phyloP scores from a whole-genome alignment of 64 coral and sea anemone genomes.

The Hydrozoanthus tunicans region DNA sequence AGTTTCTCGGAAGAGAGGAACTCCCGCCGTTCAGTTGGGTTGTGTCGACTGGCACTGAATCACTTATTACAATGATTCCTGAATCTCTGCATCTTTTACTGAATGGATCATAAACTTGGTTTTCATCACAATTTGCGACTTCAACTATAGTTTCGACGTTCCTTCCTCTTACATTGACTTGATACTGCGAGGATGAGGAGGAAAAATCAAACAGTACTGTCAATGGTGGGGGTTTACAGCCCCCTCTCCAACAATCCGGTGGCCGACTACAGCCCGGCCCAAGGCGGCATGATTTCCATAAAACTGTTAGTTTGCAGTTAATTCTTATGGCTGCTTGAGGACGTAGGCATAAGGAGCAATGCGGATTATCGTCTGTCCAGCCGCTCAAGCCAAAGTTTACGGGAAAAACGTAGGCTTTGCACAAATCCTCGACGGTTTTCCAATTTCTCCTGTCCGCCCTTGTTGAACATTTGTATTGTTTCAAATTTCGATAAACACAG shows the following conservation, averaged over 20 bases:
- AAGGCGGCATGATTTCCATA: not conserved
- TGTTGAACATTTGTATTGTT: not conserved
- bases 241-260: not conserved
- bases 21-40: not conserved
- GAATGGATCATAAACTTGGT: constrained; percentile 40
- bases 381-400: not conserved
- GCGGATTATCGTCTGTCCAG: not conserved
- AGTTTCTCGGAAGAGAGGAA: not conserved
- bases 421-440: constrained; percentile 2
- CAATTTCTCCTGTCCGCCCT: not conserved
- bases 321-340: not conserved
- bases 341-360: not conserved
- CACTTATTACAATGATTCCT: not conserved
- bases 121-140: not conserved
- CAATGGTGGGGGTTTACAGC: not conserved
- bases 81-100: constrained; percentile 28
- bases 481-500: not conserved
- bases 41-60: not conserved
- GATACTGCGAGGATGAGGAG: not conserved
- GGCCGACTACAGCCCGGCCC: no score
- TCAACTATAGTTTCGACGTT: not conserved
- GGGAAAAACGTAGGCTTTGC: not conserved
- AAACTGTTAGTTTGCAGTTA: not conserved
- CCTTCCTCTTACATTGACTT: not conserved
- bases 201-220: no score